Conservation (phyloP, 2,797 vertebrate genomes). For the Distichodus sexfasciatus region DNA sequence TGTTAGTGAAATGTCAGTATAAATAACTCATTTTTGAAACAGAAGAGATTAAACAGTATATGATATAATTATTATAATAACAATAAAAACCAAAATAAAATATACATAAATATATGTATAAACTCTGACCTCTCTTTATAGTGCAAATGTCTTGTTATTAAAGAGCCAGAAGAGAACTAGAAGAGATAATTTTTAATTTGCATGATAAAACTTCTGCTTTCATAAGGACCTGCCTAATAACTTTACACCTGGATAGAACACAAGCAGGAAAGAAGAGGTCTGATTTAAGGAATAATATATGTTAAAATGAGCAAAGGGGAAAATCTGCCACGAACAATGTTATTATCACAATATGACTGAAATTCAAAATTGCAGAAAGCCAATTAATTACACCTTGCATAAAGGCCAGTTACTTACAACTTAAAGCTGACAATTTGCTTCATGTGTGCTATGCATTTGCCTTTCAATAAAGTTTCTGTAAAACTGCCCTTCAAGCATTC, state of each 20-base stretch:
- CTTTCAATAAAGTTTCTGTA: slow-evolving; percentile 7
- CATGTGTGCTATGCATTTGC: slow-evolving; percentile 7
- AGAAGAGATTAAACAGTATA: slow-evolving; percentile 44
- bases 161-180: slow-evolving; percentile 45
- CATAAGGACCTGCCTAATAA: slow-evolving; percentile 38
- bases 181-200: slow-evolving; percentile 53
- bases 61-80: slow-evolving; percentile 35
- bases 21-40: no score
- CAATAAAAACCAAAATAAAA: slow-evolving; percentile 42
- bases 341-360: not conserved
- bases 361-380: not conserved
- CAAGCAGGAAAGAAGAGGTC: not conserved
- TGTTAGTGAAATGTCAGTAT: slow-evolving; percentile 54
- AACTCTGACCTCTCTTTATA: slow-evolving; percentile 46
- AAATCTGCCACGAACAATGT: not conserved
- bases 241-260: slow-evolving; percentile 42
- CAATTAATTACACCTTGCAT: not conserved
- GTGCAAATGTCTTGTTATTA: slow-evolving; percentile 52
- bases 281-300: not conserved
- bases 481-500: slow-evolving; percentile 48
- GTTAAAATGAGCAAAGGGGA: not conserved
- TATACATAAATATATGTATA: no score
- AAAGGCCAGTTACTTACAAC: no score
- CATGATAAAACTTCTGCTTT: slow-evolving; percentile 50
- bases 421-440: not conserved